Conservation (phyloP, 2,113 vertebrate species). For the Platysternon megacephalum region DNA sequence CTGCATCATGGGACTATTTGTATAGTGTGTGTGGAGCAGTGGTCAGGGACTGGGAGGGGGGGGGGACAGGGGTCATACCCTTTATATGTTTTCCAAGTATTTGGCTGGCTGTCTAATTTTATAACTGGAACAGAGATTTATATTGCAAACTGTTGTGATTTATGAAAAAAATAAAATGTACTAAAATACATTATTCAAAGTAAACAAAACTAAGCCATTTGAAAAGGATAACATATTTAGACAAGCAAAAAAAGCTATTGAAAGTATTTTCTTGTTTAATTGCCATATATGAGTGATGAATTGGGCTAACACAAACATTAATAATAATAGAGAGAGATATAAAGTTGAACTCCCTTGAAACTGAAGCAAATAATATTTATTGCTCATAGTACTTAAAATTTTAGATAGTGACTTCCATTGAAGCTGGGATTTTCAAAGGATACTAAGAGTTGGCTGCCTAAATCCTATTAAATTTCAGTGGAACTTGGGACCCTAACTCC, state of each 20-base stretch:
- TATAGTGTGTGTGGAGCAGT: background rate
- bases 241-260: background rate
- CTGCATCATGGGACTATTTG: background rate
- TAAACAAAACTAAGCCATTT: background rate
- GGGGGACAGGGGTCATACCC: no score
- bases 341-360: background rate
- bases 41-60: background rate
- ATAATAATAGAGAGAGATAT: background rate
- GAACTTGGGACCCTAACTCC: background rate
- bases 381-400: background rate
- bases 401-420: background rate
- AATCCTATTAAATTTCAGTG: background rate
- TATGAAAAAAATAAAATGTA: background rate
- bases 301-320: background rate
- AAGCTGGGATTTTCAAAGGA: background rate
- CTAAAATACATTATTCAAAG: background rate
- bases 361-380: background rate
- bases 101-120: conserved; percentile 36
- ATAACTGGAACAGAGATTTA: conserved; percentile 1
- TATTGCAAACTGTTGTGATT: background rate
- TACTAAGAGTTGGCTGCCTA: background rate
- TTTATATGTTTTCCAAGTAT: background rate
- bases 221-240: background rate
- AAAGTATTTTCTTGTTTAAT: conserved; percentile 10
- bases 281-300: background rate